These are phyloP conservation scores for Psittacula derbiana DNA, from an alignment of 2,797 vertebrate species.

Conservation along the genomic window DNA sequence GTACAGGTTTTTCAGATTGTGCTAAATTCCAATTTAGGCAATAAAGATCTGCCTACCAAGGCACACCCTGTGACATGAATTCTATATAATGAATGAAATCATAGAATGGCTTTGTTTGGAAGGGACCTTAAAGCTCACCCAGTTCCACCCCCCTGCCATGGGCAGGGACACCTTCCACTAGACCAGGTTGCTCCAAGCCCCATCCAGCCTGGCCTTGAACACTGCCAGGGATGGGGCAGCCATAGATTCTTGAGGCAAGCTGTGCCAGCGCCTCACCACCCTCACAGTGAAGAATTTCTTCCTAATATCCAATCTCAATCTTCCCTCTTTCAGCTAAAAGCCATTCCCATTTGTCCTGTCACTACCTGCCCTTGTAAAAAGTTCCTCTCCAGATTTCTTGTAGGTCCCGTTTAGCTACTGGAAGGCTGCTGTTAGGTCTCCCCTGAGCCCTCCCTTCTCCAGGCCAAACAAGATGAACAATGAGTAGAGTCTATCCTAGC, in stretches of 20 bases:
- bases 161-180: background rate
- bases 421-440: background rate
- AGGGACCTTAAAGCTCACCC: background rate
- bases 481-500: background rate
- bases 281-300: background rate
- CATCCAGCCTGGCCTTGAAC: background rate
- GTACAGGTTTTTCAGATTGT: background rate
- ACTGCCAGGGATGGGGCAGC: background rate
- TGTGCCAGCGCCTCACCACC: background rate
- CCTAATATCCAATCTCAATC: background rate
- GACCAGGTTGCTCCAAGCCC: background rate
- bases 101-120: background rate
- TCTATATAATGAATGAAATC: background rate
- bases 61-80: background rate
- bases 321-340: background rate
- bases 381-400: background rate
- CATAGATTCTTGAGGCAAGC: background rate
- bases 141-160: background rate
- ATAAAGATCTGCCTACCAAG: background rate
- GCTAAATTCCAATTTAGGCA: background rate
- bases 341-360: background rate
- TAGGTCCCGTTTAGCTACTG: background rate
- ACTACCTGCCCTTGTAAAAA: background rate
- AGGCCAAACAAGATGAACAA: background rate
- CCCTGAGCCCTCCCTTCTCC: background rate